A percentile compares a stretch with the other conserved stretches of the same genome.
These are phyloP conservation scores for Mactromeris polynyma DNA, from an alignment of 2,888 invertebrate genomes.

Conservation along the genomic window DNA sequence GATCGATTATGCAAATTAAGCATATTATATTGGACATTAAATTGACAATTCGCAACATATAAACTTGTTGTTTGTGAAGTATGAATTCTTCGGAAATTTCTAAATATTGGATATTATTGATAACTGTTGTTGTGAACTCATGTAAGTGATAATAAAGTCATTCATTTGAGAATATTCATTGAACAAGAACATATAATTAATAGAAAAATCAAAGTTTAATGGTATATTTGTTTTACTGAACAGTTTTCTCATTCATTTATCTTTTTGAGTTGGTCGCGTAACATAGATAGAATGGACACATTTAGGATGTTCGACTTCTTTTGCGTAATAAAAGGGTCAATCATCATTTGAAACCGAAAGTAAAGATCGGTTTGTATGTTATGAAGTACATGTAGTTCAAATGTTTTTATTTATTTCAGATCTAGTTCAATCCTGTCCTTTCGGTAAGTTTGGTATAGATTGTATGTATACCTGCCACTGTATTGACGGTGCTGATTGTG, in stretches of 20 bases:
- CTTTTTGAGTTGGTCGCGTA: too few relatives aligned
- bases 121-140: neutral
- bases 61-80: neutral
- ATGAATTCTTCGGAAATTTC: slow-evolving; percentile 6
- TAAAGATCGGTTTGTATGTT: too few relatives aligned
- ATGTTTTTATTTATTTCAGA: neutral
- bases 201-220: too few relatives aligned
- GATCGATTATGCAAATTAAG: slow-evolving; percentile 18
- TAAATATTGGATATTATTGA: neutral
- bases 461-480: slow-evolving; percentile 62
- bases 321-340: too few relatives aligned
- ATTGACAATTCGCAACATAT: neutral
- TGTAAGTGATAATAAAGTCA: neutral
- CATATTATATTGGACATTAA: neutral
- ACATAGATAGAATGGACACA: too few relatives aligned
- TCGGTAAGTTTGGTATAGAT: slow-evolving; percentile 50
- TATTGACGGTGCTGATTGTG: slow-evolving; percentile 41
- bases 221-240: too few relatives aligned
- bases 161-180: neutral
- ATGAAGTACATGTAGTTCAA: too few relatives aligned
- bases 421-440: slow-evolving; percentile 25
- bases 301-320: too few relatives aligned
- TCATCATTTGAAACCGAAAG: too few relatives aligned
- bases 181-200: too few relatives aligned
- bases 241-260: too few relatives aligned